Evolutionary conservation across 2,888 invertebrate genomes (phyloP).

Genomic region (Phragmatobia fuliginosa): DNA sequence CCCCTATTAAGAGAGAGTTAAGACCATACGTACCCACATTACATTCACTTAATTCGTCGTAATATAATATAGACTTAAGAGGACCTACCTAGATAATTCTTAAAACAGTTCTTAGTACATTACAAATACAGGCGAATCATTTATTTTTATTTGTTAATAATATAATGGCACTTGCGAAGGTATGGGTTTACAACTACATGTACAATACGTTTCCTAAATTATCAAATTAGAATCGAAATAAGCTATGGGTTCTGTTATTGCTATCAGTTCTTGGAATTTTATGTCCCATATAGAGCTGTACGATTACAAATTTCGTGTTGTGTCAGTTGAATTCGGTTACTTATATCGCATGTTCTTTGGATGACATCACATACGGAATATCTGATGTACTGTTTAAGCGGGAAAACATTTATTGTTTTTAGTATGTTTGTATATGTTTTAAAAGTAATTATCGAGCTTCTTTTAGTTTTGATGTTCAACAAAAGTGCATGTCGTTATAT

Average conservation of each 20-base stretch:
- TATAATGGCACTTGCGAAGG: background rate
- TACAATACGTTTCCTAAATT: background rate
- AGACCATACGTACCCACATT: too few relatives aligned
- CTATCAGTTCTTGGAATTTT: slow-evolving; percentile 26
- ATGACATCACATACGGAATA: background rate
- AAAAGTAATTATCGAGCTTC: background rate
- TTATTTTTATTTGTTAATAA: background rate
- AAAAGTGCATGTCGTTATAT: too few relatives aligned
- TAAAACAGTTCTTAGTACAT: background rate
- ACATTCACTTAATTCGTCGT: too few relatives aligned
- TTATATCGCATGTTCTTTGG: slow-evolving; percentile 26
- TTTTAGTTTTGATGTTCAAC: too few relatives aligned
- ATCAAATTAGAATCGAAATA: slow-evolving; percentile 7
- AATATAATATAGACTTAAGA: too few relatives aligned
- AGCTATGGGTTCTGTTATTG: slow-evolving; percentile 12
- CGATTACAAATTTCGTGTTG: slow-evolving; percentile 29
- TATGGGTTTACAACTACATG: background rate
- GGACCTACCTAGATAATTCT: too few relatives aligned
- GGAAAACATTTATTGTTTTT: background rate
- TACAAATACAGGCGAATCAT: background rate
- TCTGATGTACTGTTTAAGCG: background rate
- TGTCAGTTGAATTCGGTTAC: slow-evolving; percentile 22
- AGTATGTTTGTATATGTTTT: background rate
- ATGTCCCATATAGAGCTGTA: slow-evolving; percentile 13
- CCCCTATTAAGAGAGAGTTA: too few relatives aligned